A percentile compares a stretch with the other conserved stretches of the same genome.
These are phyloP conservation scores for Pogonomyrmex californicus DNA, from an alignment of 1,140 invertebrate species.

Conservation along the genomic window DNA sequence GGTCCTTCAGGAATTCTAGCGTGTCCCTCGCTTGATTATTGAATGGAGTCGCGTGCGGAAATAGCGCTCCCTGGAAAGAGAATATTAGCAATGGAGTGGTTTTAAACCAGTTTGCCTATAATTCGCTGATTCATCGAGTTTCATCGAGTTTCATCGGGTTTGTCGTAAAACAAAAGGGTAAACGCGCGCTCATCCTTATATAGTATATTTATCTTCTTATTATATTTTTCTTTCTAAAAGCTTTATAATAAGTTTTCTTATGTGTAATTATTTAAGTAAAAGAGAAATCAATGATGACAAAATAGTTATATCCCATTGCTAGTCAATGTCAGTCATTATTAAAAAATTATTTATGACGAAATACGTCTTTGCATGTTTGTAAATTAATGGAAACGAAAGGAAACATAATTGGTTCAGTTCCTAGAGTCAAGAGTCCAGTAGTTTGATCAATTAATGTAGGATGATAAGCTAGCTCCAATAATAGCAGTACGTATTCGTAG, in stretches of 20 bases:
- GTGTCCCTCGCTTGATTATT: slow-evolving; percentile 30
- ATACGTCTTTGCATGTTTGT: not conserved
- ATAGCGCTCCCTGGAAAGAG: not conserved
- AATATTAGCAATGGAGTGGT: not conserved
- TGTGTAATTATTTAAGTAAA: not conserved
- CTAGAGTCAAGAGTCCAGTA: not conserved
- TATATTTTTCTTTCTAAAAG: not conserved
- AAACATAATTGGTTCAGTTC: not conserved
- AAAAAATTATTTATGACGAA: not conserved
- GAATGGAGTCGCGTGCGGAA: slow-evolving; percentile 40
- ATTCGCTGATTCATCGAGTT: slow-evolving; percentile 16
- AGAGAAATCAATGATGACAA: not conserved
- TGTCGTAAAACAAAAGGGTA: not conserved
- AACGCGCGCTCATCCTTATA: not conserved
- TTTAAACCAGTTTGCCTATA: not conserved
- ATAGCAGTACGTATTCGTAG: not conserved
- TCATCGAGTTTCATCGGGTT: not conserved
- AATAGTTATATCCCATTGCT: not conserved
- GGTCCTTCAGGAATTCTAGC: slow-evolving; percentile 8
- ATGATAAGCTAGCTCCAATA: not conserved
- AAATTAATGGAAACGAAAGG: not conserved
- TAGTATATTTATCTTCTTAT: not conserved
- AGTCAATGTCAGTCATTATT: not conserved
- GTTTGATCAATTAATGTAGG: not conserved
- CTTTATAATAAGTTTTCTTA: not conserved